Percentiles rank a stretch among this genome's conserved stretches.
phyloP scores from a whole-genome alignment of 37 sponge, comb jelly and placozoan species.

The Aphrocallistes beatrix region DNA sequence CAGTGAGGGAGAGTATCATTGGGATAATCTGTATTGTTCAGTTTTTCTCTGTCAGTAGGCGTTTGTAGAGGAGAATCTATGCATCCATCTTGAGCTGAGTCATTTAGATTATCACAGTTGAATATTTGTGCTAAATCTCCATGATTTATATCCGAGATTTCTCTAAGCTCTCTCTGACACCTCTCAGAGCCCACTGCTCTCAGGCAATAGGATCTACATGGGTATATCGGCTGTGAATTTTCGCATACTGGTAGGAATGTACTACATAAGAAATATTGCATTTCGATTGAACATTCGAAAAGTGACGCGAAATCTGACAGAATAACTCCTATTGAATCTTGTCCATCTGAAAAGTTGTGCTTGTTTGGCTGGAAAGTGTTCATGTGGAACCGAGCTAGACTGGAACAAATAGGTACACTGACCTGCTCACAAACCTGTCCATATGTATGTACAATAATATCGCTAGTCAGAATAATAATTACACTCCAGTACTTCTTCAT shows the following conservation, averaged over 20 bases:
- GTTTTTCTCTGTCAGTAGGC: neutral
- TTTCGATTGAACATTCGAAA: neutral
- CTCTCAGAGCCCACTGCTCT: neutral
- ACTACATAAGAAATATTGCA: neutral
- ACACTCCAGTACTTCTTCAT: neutral
- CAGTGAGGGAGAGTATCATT: neutral
- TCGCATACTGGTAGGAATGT: neutral
- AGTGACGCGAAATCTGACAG: neutral
- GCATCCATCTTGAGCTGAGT: neutral
- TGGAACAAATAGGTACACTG: neutral
- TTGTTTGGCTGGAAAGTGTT: neutral
- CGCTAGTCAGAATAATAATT: neutral
- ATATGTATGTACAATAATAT: neutral
- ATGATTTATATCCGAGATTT: neutral
- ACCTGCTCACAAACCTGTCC: neutral
- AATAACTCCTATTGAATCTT: neutral
- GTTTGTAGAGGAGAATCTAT: neutral
- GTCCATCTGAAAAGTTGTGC: neutral
- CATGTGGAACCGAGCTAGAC: neutral
- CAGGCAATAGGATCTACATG: neutral
- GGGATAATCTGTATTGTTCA: neutral
- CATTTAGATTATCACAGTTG: neutral
- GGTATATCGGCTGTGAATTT: slow-evolving; percentile 10
- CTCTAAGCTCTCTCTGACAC: slow-evolving; percentile 1
- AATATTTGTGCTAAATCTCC: neutral